Conservation (phyloP, 2,797 vertebrate genomes). For the Pipistrellus nathusii region DNA sequence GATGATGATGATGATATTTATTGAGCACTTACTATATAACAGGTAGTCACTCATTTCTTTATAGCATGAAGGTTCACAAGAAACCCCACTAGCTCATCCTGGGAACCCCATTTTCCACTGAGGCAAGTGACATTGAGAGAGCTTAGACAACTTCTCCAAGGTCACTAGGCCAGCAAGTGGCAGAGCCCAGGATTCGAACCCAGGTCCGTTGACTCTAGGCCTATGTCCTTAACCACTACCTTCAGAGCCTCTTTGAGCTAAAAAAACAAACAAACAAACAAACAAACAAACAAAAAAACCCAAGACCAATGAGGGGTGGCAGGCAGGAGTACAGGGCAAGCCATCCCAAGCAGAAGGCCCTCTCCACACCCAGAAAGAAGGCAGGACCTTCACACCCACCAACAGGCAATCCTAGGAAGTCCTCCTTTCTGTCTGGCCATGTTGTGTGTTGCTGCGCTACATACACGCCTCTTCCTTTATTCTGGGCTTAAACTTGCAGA, state of each 20-base stretch:
- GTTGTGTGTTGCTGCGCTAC: neutral
- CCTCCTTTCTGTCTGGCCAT: slow-evolving; percentile 27
- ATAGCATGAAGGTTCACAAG: neutral
- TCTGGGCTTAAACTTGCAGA: slow-evolving; percentile 36
- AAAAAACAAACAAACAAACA: neutral
- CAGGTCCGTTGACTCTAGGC: neutral
- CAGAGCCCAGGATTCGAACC: neutral
- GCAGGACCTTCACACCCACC: slow-evolving; percentile 45
- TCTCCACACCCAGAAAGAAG: neutral
- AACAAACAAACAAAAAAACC: no score
- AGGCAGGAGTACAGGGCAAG: neutral
- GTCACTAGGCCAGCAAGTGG: slow-evolving; percentile 66
- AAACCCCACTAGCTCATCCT: neutral
- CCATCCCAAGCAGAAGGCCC: neutral
- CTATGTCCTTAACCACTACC: neutral
- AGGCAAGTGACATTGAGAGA: slow-evolving; percentile 46
- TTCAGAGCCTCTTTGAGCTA: neutral
- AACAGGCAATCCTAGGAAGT: neutral
- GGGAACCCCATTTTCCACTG: neutral
- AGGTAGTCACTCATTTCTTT: slow-evolving; percentile 16
- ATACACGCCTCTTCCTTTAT: neutral
- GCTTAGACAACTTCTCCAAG: slow-evolving; percentile 60
- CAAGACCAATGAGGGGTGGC: neutral
- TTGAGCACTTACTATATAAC: neutral
- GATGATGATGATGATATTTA: neutral